Evolutionary conservation across 2,797 vertebrate species (phyloP).

Genomic region (Harpagifer antarcticus): DNA sequence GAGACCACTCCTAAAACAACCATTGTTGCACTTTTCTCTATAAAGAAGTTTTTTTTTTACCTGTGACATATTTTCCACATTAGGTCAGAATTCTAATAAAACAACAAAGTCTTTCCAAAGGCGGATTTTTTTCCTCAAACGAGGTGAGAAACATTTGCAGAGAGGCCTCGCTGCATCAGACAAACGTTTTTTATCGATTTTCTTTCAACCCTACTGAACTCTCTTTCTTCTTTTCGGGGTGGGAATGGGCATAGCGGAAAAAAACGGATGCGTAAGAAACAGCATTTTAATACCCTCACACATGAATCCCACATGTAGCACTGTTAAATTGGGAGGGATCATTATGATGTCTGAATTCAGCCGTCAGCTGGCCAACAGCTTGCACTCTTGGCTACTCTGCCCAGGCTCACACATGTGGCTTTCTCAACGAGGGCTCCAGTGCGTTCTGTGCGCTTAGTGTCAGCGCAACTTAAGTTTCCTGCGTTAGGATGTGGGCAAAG

Average conservation of each 20-base stretch:
- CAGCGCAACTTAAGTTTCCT: conserved; percentile 76
- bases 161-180: conserved; percentile 29
- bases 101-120: conserved; percentile 35
- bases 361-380: conserved; percentile 80
- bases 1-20: conserved; percentile 35
- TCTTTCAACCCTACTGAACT: conserved; percentile 37
- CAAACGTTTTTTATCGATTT: conserved; percentile 51
- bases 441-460: conserved; percentile 72
- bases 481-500: conserved; percentile 81
- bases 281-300: conserved; percentile 74
- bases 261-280: conserved; percentile 73
- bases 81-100: conserved; percentile 68
- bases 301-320: conserved; percentile 79
- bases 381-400: conserved; percentile 74
- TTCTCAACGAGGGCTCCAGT: conserved; percentile 68
- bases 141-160: conserved; percentile 64
- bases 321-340: conserved; percentile 77
- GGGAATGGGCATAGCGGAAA: conserved; percentile 51
- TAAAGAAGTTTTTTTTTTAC: conserved; percentile 42
- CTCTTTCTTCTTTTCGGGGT: conserved; percentile 31
- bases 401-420: conserved; percentile 78
- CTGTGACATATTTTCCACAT: conserved; percentile 74
- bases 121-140: conserved; percentile 49
- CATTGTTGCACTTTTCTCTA: conserved; percentile 61
- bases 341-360: conserved; percentile 81